A percentile compares a stretch with the other conserved stretches of the same genome.
Conservation (phyloP, 2,888 invertebrate species). For the Mimas tiliae region DNA sequence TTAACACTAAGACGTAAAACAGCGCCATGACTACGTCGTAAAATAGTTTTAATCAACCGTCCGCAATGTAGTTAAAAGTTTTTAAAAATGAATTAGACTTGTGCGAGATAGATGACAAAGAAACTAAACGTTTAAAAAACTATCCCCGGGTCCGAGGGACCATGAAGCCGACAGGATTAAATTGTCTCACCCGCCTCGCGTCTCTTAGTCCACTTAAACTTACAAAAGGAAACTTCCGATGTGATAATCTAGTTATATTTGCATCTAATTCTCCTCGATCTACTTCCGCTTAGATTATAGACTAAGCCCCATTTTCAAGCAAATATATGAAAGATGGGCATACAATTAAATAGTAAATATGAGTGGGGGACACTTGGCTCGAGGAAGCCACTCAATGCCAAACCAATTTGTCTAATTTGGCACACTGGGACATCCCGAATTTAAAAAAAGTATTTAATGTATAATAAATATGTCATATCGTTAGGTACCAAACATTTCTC, state of each 20-base stretch:
- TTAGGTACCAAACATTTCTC: too few species aligned
- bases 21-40: conserved; percentile 36
- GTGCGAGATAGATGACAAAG: conserved; percentile 62
- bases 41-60: conserved; percentile 54
- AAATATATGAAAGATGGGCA: neutral
- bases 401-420: too few species aligned
- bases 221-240: conserved; percentile 67
- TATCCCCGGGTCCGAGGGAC: conserved; percentile 53
- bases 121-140: conserved; percentile 71
- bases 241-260: conserved; percentile 73
- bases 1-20: conserved; percentile 31
- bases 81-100: conserved; percentile 59
- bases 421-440: too few species aligned
- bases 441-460: too few species aligned
- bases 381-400: too few species aligned
- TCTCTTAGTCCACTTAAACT: conserved; percentile 64
- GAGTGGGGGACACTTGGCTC: too few species aligned
- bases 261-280: conserved; percentile 44
- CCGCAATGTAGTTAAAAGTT: conserved; percentile 52
- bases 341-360: neutral
- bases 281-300: neutral
- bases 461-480: too few species aligned
- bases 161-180: conserved; percentile 72
- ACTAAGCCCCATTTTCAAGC: neutral
- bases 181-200: conserved; percentile 69